A percentile compares a stretch with the other conserved stretches of the same genome.
phyloP scores from a whole-genome alignment of 2,888 invertebrate genomes.

The Caenorhabditis panamensis region DNA sequence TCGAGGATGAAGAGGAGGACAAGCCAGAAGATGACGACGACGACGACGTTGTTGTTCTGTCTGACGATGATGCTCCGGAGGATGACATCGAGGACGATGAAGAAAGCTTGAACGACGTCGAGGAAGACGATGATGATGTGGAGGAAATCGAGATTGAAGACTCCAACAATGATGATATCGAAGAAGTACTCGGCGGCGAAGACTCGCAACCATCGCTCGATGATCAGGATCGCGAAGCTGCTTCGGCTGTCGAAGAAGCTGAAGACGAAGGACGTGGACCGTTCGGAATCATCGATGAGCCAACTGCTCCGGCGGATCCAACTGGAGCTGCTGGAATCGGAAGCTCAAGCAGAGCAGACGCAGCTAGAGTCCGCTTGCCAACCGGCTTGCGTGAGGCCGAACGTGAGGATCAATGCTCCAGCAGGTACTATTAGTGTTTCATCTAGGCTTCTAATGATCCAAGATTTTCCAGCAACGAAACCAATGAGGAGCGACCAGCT shows the following conservation, averaged over 20 bases:
- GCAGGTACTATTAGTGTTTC: slow-evolving; percentile 48
- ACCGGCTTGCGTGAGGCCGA: slow-evolving; percentile 52
- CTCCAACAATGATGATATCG: slow-evolving; percentile 44
- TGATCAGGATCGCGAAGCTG: slow-evolving; percentile 69
- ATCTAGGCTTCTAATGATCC: not conserved
- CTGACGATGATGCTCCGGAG: slow-evolving; percentile 38
- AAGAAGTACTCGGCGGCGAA: slow-evolving; percentile 63
- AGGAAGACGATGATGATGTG: slow-evolving; percentile 48
- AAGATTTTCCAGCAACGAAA: slow-evolving; percentile 56
- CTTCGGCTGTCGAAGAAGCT: slow-evolving; percentile 70
- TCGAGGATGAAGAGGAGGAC: slow-evolving; percentile 7
- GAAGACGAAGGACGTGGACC: slow-evolving; percentile 57
- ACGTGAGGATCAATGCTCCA: slow-evolving; percentile 70
- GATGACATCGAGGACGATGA: slow-evolving; percentile 42
- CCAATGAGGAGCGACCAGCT: slow-evolving; percentile 41
- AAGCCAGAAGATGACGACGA: slow-evolving; percentile 30
- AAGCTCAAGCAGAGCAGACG: slow-evolving; percentile 38
- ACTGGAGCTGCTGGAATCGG: slow-evolving; percentile 51
- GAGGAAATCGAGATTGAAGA: slow-evolving; percentile 49
- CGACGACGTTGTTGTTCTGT: slow-evolving; percentile 53
- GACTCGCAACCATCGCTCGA: slow-evolving; percentile 66
- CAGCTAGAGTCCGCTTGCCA: slow-evolving; percentile 41
- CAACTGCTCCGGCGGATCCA: slow-evolving; percentile 58
- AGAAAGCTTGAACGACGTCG: slow-evolving; percentile 53
- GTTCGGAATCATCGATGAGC: slow-evolving; percentile 39